Evolutionary conservation across 2,888 invertebrate species (phyloP).

Genomic region (Adela reaumurella): DNA sequence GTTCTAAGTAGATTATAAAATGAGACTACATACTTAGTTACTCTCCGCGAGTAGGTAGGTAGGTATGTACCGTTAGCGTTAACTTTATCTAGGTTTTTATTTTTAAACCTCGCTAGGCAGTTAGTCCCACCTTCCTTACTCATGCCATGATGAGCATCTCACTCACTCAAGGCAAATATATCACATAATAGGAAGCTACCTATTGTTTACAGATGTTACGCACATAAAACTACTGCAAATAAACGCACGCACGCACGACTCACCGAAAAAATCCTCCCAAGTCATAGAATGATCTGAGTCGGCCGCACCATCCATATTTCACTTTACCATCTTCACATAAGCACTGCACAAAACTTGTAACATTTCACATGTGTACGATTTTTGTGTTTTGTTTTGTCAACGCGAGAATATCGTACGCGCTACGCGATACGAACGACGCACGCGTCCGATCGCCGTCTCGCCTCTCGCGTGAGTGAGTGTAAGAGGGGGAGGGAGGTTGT

Average conservation of each 20-base stretch:
- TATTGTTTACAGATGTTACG: too few relatives aligned
- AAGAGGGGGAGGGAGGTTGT: not conserved
- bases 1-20: too few relatives aligned
- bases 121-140: too few relatives aligned
- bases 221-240: too few relatives aligned
- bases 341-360: slow-evolving; percentile 14
- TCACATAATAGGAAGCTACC: too few relatives aligned
- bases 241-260: slow-evolving; percentile 21
- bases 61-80: too few relatives aligned
- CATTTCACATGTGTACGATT: slow-evolving; percentile 17
- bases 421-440: not conserved
- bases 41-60: too few relatives aligned
- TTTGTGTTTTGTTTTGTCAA: not conserved
- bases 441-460: not conserved
- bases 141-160: too few relatives aligned
- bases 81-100: too few relatives aligned
- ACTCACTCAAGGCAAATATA: too few relatives aligned
- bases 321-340: slow-evolving; percentile 19
- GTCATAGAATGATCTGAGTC: slow-evolving; percentile 68
- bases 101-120: too few relatives aligned
- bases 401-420: not conserved
- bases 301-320: slow-evolving; percentile 51
- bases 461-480: not conserved
- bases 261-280: slow-evolving; percentile 72
- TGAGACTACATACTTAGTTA: too few relatives aligned